phyloP scores from a whole-genome alignment of 2,888 invertebrate genomes.

The Leucozona laternaria region DNA sequence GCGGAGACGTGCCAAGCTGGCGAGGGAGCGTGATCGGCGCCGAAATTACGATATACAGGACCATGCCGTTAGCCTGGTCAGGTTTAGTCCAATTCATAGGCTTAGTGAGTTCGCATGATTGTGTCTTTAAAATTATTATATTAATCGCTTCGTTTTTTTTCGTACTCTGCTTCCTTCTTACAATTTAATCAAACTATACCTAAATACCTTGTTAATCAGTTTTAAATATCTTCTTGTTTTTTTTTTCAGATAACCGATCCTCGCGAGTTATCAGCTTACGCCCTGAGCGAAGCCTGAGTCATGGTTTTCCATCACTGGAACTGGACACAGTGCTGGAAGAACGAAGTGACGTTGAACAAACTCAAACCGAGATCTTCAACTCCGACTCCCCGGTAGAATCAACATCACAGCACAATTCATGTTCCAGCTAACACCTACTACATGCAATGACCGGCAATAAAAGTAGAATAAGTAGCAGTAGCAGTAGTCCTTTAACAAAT shows the following conservation, averaged over 20 bases:
- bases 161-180: neutral
- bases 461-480: conserved; percentile 33
- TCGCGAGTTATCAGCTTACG: conserved; percentile 86
- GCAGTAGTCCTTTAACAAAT: conserved; percentile 30
- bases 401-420: conserved; percentile 80
- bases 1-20: conserved; percentile 91
- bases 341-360: conserved; percentile 91
- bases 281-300: conserved; percentile 88
- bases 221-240: neutral
- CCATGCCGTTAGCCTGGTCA: conserved; percentile 92
- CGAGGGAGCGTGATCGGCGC: conserved; percentile 91
- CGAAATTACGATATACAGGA: conserved; percentile 92
- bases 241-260: conserved; percentile 84
- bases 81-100: conserved; percentile 89
- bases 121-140: conserved; percentile 73
- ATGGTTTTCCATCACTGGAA: conserved; percentile 91
- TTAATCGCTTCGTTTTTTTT: neutral
- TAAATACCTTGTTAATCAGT: neutral
- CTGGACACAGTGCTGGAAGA: conserved; percentile 94
- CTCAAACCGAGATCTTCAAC: conserved; percentile 84
- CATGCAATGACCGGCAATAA: conserved; percentile 71
- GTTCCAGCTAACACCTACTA: conserved; percentile 81
- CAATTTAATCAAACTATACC: neutral
- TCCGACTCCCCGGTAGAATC: conserved; percentile 83
- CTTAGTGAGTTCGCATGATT: conserved; percentile 86